These are phyloP conservation scores for Galerucella calmariensis DNA, from an alignment of 2,888 invertebrate genomes.

Conservation along the genomic window DNA sequence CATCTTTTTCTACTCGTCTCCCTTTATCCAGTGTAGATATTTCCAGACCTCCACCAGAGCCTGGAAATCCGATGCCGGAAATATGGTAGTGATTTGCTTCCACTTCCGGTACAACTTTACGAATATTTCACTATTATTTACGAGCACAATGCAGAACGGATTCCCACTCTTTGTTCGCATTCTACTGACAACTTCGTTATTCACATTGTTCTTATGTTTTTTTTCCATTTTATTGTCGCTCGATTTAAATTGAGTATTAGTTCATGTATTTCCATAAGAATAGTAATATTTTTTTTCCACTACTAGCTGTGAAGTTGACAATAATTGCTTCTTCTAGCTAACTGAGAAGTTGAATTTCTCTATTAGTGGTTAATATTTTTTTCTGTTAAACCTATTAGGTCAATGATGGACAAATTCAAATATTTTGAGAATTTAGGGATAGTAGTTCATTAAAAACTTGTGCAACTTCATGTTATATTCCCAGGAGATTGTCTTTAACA, in stretches of 20 bases:
- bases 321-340: too few relatives aligned
- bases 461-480: too few relatives aligned
- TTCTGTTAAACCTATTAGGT: too few relatives aligned
- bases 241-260: neutral
- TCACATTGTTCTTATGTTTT: constrained; percentile 12
- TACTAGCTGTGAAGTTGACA: too few relatives aligned
- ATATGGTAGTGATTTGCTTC: constrained; percentile 56
- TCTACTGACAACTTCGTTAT: constrained; percentile 39
- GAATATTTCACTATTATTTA: constrained; percentile 58
- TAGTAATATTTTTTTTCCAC: too few relatives aligned
- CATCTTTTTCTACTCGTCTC: constrained; percentile 5
- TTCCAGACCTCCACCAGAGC: constrained; percentile 23
- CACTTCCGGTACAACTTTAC: constrained; percentile 56
- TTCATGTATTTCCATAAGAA: neutral
- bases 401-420: too few relatives aligned
- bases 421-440: too few relatives aligned
- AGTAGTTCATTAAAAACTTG: too few relatives aligned
- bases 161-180: constrained; percentile 44
- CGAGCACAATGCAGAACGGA: constrained; percentile 53
- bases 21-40: neutral
- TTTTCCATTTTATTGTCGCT: neutral
- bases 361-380: too few relatives aligned
- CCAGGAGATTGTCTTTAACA: too few relatives aligned
- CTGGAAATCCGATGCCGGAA: constrained; percentile 53
- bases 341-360: too few relatives aligned